Percentiles rank a stretch among this genome's conserved stretches.
phyloP scores from a whole-genome alignment of 30 jellyfish, hydroid and myxozoan genomes.

The Hydractinia symbiolongicarpus region DNA sequence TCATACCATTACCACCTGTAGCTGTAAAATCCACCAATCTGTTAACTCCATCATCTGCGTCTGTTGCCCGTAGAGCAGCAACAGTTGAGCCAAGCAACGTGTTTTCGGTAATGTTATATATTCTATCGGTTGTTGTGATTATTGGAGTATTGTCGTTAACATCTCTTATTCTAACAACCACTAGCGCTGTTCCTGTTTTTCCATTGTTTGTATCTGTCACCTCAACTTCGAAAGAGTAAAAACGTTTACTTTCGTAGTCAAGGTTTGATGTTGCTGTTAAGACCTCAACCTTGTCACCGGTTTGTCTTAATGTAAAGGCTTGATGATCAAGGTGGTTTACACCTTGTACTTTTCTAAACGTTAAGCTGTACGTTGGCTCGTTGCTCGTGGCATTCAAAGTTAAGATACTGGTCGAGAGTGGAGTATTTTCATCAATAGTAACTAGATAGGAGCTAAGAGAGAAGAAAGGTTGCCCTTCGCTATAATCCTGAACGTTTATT shows the following conservation, averaged over 20 bases:
- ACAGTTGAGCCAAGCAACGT: constrained; percentile 50
- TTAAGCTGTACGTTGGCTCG: constrained; percentile 21
- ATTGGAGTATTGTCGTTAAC: constrained; percentile 64
- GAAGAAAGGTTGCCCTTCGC: constrained; percentile 51
- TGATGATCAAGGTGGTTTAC: background rate
- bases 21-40: constrained; percentile 4
- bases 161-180: constrained; percentile 51
- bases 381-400: constrained; percentile 25
- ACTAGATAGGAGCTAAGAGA: background rate
- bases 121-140: background rate
- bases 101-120: constrained; percentile 58
- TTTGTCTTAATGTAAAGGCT: background rate
- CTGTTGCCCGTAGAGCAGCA: constrained; percentile 52
- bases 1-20: background rate
- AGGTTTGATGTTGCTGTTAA: background rate
- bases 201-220: constrained; percentile 30
- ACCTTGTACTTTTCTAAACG: background rate
- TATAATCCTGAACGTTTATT: constrained; percentile 42
- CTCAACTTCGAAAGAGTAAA: constrained; percentile 33
- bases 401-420: background rate
- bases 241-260: constrained; percentile 40
- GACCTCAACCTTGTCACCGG: constrained; percentile 21
- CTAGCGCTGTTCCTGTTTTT: constrained; percentile 29
- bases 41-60: constrained; percentile 40
- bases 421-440: constrained; percentile 10